phyloP scores from a whole-genome alignment of 2,797 vertebrate genomes.

The Poeciliopsis gracilis region DNA sequence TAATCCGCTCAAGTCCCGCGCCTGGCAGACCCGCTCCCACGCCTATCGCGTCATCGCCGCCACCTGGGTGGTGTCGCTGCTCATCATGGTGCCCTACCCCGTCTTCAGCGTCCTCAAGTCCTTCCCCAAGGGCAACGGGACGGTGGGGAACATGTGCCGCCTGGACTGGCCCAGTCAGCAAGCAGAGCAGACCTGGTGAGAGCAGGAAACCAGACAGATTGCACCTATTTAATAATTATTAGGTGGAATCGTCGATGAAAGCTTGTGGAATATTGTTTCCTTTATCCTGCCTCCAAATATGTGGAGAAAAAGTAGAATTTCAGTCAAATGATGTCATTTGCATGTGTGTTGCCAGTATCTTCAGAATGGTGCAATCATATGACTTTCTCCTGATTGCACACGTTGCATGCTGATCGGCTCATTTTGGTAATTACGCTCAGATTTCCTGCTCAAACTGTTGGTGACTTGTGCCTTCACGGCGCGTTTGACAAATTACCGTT shows the following conservation, averaged over 20 bases:
- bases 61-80: conserved; percentile 88
- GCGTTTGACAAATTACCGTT: neutral
- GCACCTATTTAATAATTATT: neutral
- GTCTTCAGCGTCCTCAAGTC: conserved; percentile 82
- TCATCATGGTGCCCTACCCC: conserved; percentile 93
- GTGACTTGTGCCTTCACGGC: neutral
- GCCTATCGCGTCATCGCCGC: conserved; percentile 89
- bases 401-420: conserved; percentile 13
- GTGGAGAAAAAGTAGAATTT: conserved; percentile 18
- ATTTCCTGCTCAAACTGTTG: neutral
- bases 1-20: conserved; percentile 90
- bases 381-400: conserved; percentile 13
- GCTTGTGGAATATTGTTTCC: neutral
- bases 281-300: conserved; percentile 9
- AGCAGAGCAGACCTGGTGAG: conserved; percentile 88
- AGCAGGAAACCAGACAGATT: neutral
- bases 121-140: conserved; percentile 45
- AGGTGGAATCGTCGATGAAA: neutral
- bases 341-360: conserved; percentile 10
- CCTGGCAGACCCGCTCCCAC: conserved; percentile 96
- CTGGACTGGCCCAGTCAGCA: conserved; percentile 84
- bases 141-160: conserved; percentile 82
- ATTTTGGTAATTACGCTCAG: conserved; percentile 6
- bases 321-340: conserved; percentile 18
- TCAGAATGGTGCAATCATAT: conserved; percentile 12